These are phyloP conservation scores for Platalea minor DNA, from an alignment of 2,797 vertebrate species.

Conservation along the genomic window DNA sequence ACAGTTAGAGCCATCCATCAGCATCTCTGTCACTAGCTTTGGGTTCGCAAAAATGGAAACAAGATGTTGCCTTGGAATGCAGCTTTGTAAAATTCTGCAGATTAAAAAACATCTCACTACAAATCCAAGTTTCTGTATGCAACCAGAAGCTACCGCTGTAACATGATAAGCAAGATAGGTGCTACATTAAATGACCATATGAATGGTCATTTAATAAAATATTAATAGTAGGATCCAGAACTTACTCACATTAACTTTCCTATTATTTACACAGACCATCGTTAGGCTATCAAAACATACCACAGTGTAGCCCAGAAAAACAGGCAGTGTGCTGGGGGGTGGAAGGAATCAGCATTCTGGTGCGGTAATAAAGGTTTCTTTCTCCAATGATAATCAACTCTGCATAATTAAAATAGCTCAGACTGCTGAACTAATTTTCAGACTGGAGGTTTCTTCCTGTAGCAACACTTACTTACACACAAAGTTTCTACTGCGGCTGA, in stretches of 20 bases:
- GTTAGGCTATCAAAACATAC: conserved; percentile 71
- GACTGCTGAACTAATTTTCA: conserved; percentile 81
- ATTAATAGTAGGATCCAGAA: conserved; percentile 28
- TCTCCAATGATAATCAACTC: conserved; percentile 79
- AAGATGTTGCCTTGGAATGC: conserved; percentile 64
- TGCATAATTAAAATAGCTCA: conserved; percentile 81
- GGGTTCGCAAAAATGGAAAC: conserved; percentile 66
- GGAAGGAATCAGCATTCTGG: conserved; percentile 72
- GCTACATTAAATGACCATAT: neutral
- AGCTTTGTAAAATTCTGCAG: conserved; percentile 27
- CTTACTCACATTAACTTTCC: conserved; percentile 40
- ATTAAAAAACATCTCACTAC: conserved; percentile 39
- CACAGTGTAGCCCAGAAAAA: conserved; percentile 64
- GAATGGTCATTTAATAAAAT: conserved; percentile 46
- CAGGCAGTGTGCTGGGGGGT: conserved; percentile 17
- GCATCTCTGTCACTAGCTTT: conserved; percentile 60
- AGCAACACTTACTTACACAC: conserved; percentile 78
- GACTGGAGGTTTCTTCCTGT: conserved; percentile 78
- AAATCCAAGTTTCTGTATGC: neutral
- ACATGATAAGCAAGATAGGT: neutral
- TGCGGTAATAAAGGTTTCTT: conserved; percentile 77
- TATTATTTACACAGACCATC: conserved; percentile 60
- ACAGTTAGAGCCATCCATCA: conserved; percentile 69
- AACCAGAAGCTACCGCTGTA: neutral
- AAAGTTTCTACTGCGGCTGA: conserved; percentile 78